Base-by-base conservation (phyloP, 2,888 invertebrate genomes). In the Atrina japonica region DNA sequence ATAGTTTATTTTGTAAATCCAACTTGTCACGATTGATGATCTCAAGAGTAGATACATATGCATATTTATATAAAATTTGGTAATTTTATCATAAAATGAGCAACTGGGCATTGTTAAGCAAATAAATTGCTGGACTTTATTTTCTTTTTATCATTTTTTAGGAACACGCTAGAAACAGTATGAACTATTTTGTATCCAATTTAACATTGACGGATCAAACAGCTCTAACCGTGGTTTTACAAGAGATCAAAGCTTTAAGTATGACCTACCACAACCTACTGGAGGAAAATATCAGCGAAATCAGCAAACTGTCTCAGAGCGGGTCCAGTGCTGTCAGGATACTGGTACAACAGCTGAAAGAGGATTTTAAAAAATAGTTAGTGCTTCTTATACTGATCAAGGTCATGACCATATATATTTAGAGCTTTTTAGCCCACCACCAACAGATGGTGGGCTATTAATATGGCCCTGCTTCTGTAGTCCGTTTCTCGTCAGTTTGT, bases 211-310 rank as follows among this genome's bases (percentile, higher is more conserved):
- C 94, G 7, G 96, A 95, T 89, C 92, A 94, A 80, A 93, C 93
- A 43, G 93, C 94, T 71, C 95, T 96, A 88, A 94, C 94, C 45
- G 93, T 94, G 30, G 91, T 96, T 76, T 91, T 96, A 84, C 93
- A 95, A 73, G 96, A 96, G 89, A 95, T 96, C 52, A 95, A 96
- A 5, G 92, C 94, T 25, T 92, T 97, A 27, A 95, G 95, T 88
- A 94, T 95, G 86, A 94, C 94, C 59, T 95, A 94, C 91, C 96
- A 96, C 9, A 93, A 94, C 59, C 92, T 96, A 56, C 95, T 96
- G 89, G 95, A 94, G 2, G 94, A 94, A 85, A 94, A 96, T 87
- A 93, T 96, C 70, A 93, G 93, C 25, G 95, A 95, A 78, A 94
- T 95, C 68, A 91, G 94, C 29, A 94, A 94, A 80, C 93, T 94